Base-by-base conservation (phyloP, 2,113 vertebrate genomes). In the Glaucidium brasilianum region DNA sequence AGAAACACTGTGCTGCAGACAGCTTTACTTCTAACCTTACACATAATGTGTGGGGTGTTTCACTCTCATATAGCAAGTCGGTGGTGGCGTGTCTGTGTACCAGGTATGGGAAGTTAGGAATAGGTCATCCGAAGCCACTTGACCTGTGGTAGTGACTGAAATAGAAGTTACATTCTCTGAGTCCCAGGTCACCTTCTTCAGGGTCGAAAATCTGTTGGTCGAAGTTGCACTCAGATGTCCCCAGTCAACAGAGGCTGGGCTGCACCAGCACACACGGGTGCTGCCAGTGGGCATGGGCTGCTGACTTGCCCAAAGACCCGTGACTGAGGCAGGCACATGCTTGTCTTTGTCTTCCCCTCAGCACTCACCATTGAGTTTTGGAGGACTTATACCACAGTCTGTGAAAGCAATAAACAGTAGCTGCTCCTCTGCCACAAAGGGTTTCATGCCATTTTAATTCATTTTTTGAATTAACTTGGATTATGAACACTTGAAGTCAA, bases 31-130 rank as follows among this genome's bases (percentile, higher is more conserved):
- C 56, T 59, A 79, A 91, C 74, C 74, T 62, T 45, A 58, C 8
- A 18, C n/a, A 1, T 9, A 2, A 2, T 1, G 7, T 4, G 12
- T 4, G 10, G 62, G 27, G 37, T 35, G 60, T 29, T 75, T n/a
- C 29, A 19, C 39, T n/a, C 66, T 74, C 56, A 39, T 41, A 63
- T 49, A 35, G 43, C 25, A 39, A 32, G 37, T 14, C 2, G 0
- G 22, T 2, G 1, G 23, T 25, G 41, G 14, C 4, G 0, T 45
- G 12, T 37, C 56, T 52, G 14, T 22, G 55, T 71, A 22, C 41
- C 62, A 69, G 68, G 15, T 26, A 8, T 0, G 2, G 49, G 35
- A 69, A n/a, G 49, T 37, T 15, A n/a, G 74, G 67, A 49, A 34
- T 15, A 45, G 80, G 37, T 13, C 15, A 3, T 27, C 62, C 32